These are phyloP conservation scores for Amblyjoppa fuscipennis DNA, from an alignment of 2,888 invertebrate species.

Conservation along the genomic window DNA sequence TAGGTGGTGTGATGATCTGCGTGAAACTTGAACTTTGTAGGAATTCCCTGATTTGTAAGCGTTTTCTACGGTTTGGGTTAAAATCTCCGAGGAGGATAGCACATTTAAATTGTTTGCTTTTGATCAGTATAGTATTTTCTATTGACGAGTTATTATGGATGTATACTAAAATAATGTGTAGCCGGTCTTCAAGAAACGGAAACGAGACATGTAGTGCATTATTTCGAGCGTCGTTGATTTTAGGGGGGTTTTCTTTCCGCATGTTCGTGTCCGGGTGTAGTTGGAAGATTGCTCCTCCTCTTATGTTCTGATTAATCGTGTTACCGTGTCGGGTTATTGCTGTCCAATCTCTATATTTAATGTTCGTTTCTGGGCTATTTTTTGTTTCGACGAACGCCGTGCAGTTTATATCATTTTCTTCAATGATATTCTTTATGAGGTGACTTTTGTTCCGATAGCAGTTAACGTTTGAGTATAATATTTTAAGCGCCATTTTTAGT, in stretches of 20 bases:
- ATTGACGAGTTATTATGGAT: constrained; percentile 9
- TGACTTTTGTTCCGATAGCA: constrained; percentile 25
- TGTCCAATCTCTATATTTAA: constrained; percentile 22
- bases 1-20: constrained; percentile 17
- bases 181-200: constrained; percentile 7
- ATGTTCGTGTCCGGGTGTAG: background rate
- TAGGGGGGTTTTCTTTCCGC: constrained; percentile 31
- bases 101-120: constrained; percentile 25
- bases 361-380: background rate
- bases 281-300: constrained; percentile 26
- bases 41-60: background rate
- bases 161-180: background rate
- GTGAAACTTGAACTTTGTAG: constrained; percentile 1
- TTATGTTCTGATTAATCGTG: constrained; percentile 8
- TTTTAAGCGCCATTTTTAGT: constrained; percentile 19
- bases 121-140: constrained; percentile 11
- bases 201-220: constrained; percentile 14
- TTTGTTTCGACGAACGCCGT: constrained; percentile 41
- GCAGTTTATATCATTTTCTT: constrained; percentile 30
- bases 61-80: constrained; percentile 14
- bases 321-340: constrained; percentile 4
- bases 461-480: constrained; percentile 30
- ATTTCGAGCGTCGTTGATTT: constrained; percentile 14
- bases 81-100: background rate
- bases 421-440: constrained; percentile 31